These are phyloP conservation scores for Pygoscelis antarcticus DNA, from an alignment of 2,113 vertebrate species.

Conservation along the genomic window DNA sequence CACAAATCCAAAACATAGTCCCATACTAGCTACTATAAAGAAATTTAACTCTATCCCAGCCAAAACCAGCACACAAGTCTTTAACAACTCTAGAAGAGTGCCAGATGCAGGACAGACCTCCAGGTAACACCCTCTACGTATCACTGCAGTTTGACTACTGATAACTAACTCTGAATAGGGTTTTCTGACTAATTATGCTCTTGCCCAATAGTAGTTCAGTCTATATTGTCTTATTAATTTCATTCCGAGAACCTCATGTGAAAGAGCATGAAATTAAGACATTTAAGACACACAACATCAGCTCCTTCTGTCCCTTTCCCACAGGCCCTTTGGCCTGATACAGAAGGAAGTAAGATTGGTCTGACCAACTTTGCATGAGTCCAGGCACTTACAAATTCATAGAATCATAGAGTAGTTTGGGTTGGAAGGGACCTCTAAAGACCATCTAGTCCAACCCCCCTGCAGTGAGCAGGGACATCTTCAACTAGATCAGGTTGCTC, in stretches of 20 bases:
- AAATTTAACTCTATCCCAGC: too few species aligned
- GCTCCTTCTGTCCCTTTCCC: neutral
- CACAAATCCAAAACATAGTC: too few species aligned
- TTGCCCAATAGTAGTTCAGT: neutral
- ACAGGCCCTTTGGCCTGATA: neutral
- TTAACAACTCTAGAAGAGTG: neutral
- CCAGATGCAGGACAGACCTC: neutral
- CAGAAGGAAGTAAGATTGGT: neutral
- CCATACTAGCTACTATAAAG: too few species aligned
- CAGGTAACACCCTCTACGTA: neutral
- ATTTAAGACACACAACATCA: neutral
- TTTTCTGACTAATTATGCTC: neutral
- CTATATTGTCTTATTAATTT: neutral
- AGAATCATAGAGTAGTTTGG: neutral
- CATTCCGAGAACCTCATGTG: neutral
- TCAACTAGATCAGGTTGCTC: too few species aligned
- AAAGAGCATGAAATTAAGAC: neutral
- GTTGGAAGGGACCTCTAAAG: neutral
- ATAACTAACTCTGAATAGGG: neutral
- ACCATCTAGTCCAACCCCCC: too few species aligned
- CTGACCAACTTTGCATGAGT: neutral
- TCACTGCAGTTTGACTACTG: neutral
- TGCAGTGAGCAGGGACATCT: too few species aligned
- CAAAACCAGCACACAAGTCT: neutral
- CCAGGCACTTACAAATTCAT: neutral